Evolutionary conservation across 2,797 vertebrate genomes (phyloP), one percentile per base, ranked within the genome.

Genomic region (Eutrigla gurnardus): DNA sequence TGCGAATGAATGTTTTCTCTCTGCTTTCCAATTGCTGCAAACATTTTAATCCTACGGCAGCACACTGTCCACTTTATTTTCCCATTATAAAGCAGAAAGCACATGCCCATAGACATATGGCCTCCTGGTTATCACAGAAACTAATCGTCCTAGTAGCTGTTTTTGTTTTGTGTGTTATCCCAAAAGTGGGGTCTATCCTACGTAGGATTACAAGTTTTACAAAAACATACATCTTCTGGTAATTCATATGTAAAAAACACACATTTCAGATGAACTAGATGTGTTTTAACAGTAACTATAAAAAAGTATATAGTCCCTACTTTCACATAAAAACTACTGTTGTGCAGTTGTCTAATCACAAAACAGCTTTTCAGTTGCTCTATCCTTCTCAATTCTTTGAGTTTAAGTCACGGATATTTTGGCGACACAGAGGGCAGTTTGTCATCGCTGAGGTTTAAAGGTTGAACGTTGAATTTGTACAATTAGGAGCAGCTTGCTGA

Each of bases 21-120:
- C 54, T 61, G 36, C n/a, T 67, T 39, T 66, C 42, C 46, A 54
- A 61, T 36, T 15, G 12, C 9, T 35, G 15, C 50, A 62, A 42
- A 61, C 9, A 39, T 60, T 40, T 53, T 7, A 45, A 65, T 8
- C 40, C 58, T 37, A 39, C 32, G 35, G 35, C 12, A 57, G 50
- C 36, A 54, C 33, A 42, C 39, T 7, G 13, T 39, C 45, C 33
- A 52, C 62, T 54, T 35, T 47, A 3, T 8, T 58, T 65, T 46
- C 7, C 14, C 33, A n/a, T 42, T 12, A 55, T 43, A 66, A 58
- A 43, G 3, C 7, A 49, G 12, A 42, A 55, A 39, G 7, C 17
- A 57, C 25, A 37, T 33, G n/a, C 2, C 33, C 12, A 40, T 25
- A 3, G 62, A n/a, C 14, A 66, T 35, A 36, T 57, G 8, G 12